phyloP scores from a whole-genome alignment of 2,797 vertebrate species.

The Sciaenops ocellatus region DNA sequence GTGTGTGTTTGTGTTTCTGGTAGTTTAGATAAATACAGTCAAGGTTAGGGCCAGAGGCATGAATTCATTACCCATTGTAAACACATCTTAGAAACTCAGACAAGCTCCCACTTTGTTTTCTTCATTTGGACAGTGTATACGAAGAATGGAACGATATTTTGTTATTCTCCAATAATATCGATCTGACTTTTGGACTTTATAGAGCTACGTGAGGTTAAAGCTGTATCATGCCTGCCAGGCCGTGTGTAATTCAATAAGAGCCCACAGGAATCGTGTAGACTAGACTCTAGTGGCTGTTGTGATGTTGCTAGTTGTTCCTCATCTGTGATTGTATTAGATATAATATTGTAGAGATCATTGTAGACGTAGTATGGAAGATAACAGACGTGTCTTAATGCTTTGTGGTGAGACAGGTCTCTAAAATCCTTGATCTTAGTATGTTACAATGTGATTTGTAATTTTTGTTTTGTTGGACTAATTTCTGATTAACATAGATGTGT shows the following conservation, averaged over 20 bases:
- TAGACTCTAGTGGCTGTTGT: slow-evolving; percentile 20
- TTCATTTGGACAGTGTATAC: not conserved
- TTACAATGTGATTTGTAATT: not conserved
- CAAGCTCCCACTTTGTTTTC: not conserved
- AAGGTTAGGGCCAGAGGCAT: slow-evolving; percentile 69
- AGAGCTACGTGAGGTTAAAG: slow-evolving; percentile 3
- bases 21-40: slow-evolving; percentile 55
- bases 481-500: slow-evolving; percentile 48
- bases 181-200: slow-evolving; percentile 16
- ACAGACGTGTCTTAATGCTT: not conserved
- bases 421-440: not conserved
- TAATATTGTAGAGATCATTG: not conserved
- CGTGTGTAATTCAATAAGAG: slow-evolving; percentile 5
- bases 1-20: slow-evolving; percentile 58
- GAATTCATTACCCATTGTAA: slow-evolving; percentile 49
- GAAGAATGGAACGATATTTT: slow-evolving; percentile 8
- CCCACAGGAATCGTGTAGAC: slow-evolving; percentile 2
- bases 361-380: slow-evolving; percentile 5
- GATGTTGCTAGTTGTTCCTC: slow-evolving; percentile 3
- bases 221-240: slow-evolving; percentile 56
- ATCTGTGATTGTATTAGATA: slow-evolving; percentile 14
- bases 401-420: not conserved
- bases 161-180: not conserved
- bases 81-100: slow-evolving; percentile 15
- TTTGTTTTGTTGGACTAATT: slow-evolving; percentile 41